Evolutionary conservation across 2,797 vertebrate genomes (phyloP), one percentile per base, ranked within the genome.

Genomic region (Mus minutoides): DNA sequence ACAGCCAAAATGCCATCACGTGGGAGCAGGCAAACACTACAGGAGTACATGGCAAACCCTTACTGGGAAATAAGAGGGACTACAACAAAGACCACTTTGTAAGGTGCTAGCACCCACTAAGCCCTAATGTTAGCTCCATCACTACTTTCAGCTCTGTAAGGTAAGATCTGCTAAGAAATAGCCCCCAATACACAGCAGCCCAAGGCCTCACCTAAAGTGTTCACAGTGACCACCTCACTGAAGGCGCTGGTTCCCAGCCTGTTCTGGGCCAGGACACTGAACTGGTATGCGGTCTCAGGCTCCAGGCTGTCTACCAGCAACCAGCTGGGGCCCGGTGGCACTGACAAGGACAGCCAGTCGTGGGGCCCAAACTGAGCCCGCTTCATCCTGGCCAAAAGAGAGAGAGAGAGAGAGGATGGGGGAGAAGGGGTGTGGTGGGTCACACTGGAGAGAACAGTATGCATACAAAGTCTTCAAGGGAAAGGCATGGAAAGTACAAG

Each of bases 161-260:
- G 22, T 79, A 82, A 37, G 24, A 1, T 46, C 60, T 52, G 62
- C 56, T 3, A 16, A 85, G 60, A 49, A 84, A 14, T 1, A 22
- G 3, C 37, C 77, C 77, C n/a, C 4, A 8, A 7, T 1, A 4
- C 0, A 1, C 0, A 1, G 71, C 62, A 0, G 67, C 56, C 52
- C 0, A 0, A 9, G 46, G 34, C 29, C 98, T 97, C 85, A 99
- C 99, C 99, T 99, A 99, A 99, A 98, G 99, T 99, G 99, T 99
- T 99, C 98, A 99, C 99, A 98, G 99, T 99, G 99, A 99, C 99
- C 98, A 99, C 99, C 99, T 99, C 99, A 97, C 99, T 99, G 99
- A 99, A 99, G 98, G 99, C 99, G 98, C 99, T 99, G 0, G 99
- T 99, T 97, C 99, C 99, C 99, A 99, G 99, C 98, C 99, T 99